Percentiles rank a stretch among this genome's conserved stretches.
Conservation (phyloP, 2,797 vertebrate genomes). For the Acanthiza pusilla region DNA sequence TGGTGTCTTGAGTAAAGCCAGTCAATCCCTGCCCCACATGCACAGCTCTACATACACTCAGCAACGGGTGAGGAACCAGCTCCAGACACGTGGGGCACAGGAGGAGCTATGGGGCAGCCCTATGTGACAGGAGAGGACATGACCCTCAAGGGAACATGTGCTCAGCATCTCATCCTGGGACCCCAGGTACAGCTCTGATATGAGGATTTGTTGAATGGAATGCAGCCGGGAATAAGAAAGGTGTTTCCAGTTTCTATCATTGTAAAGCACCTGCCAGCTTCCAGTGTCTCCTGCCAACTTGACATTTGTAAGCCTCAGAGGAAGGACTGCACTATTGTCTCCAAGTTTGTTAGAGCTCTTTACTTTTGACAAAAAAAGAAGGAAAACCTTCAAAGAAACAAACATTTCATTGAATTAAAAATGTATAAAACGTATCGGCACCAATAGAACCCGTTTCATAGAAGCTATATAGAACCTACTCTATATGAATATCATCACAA, state of each 20-base stretch:
- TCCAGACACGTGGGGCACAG: neutral
- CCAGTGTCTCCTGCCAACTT: neutral
- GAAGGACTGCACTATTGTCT: neutral
- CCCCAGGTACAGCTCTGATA: fast-evolving
- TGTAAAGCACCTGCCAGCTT: neutral
- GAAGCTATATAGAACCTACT: neutral
- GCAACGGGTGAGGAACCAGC: neutral
- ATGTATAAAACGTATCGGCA: neutral
- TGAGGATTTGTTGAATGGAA: neutral
- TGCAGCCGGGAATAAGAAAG: neutral
- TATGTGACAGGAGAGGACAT: neutral
- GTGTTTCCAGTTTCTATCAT: neutral
- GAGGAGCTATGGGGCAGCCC: neutral
- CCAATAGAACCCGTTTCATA: neutral
- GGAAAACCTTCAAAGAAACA: neutral
- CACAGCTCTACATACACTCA: neutral
- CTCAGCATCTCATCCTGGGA: neutral
- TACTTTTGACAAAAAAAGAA: neutral
- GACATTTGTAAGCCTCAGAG: neutral
- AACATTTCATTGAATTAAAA: neutral
- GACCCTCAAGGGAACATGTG: neutral
- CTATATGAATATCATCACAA: neutral
- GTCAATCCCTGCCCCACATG: neutral
- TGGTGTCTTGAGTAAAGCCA: neutral
- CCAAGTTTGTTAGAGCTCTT: neutral